phyloP scores from a whole-genome alignment of 2,797 vertebrate species.

The Hippopotamyrus pictus region DNA sequence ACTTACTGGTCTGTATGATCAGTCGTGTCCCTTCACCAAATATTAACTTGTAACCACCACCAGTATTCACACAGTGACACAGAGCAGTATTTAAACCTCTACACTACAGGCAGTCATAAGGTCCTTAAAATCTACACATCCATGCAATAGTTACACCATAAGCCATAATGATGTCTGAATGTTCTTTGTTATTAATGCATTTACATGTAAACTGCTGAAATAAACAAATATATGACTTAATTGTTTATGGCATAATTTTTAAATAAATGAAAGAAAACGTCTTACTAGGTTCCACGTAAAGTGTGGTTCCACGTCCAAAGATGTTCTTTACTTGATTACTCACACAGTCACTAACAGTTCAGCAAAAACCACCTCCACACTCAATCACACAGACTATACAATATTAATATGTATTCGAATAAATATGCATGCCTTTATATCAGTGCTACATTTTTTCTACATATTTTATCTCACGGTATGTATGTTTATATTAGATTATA shows the following conservation, averaged over 20 bases:
- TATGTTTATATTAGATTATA: background rate
- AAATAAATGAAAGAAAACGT: background rate
- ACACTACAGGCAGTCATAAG: background rate
- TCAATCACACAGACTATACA: background rate
- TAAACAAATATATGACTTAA: background rate
- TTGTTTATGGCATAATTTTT: background rate
- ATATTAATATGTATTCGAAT: background rate
- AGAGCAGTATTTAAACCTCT: background rate
- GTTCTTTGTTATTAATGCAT: background rate
- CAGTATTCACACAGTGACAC: conserved; percentile 12
- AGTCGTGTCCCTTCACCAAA: conserved; percentile 24
- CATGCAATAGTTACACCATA: background rate
- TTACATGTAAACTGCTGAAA: background rate
- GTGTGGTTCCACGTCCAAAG: conserved; percentile 24
- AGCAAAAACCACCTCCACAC: conserved; percentile 17
- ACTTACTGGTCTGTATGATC: background rate
- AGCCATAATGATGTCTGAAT: background rate
- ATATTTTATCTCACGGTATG: background rate
- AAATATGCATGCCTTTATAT: background rate
- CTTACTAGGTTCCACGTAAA: conserved; percentile 3
- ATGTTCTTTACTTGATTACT: conserved; percentile 23
- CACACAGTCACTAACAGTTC: conserved; percentile 23
- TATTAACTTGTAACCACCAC: background rate
- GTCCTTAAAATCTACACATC: background rate
- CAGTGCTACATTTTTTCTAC: background rate